Conservation (phyloP, 1,140 invertebrate species). For the Musca vetustissima region DNA sequence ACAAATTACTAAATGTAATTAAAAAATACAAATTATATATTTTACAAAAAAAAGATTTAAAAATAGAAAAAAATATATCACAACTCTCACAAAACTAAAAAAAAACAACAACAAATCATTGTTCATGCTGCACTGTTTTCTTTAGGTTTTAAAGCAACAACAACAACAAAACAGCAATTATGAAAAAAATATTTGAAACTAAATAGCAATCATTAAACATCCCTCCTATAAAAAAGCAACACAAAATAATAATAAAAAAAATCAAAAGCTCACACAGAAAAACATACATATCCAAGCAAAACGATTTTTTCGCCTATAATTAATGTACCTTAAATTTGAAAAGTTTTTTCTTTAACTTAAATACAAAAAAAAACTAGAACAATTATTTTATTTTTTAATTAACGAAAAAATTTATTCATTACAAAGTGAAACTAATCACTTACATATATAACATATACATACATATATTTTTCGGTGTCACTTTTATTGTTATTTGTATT, state of each 20-base stretch:
- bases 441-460: too few species aligned
- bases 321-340: slow-evolving; percentile 21
- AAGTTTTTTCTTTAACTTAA: neutral
- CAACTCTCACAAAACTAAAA: neutral
- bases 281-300: too few species aligned
- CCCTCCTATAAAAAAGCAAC: neutral
- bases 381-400: neutral
- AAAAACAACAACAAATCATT: neutral
- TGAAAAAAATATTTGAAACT: neutral
- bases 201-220: neutral
- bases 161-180: slow-evolving; percentile 2
- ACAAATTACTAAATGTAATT: too few species aligned
- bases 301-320: slow-evolving; percentile 7
- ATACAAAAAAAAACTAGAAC: neutral
- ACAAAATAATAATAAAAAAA: neutral
- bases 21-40: too few species aligned
- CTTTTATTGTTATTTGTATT: neutral
- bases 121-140: slow-evolving; percentile 1
- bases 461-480: neutral
- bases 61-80: neutral
- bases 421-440: too few species aligned
- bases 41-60: neutral
- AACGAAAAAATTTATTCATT: neutral
- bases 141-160: neutral
- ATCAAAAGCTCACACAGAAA: slow-evolving; percentile 1